A percentile compares a stretch with the other conserved stretches of the same genome.
Evolutionary conservation across 2,888 invertebrate species (phyloP).

Genomic region (Cryptocheilus praepositus): DNA sequence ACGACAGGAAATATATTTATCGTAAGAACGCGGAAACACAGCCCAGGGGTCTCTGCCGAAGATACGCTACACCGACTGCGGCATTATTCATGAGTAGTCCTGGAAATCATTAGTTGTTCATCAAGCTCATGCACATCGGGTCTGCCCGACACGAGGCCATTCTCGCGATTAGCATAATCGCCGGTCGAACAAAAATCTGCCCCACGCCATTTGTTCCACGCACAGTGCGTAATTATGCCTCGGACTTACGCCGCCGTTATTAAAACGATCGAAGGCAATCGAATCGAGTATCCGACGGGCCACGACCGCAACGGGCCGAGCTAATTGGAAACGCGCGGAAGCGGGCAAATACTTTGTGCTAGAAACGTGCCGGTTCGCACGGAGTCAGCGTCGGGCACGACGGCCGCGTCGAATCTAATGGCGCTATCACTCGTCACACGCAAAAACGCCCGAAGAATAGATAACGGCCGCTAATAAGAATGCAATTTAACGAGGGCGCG

Average conservation of each 20-base stretch:
- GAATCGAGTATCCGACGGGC: not conserved
- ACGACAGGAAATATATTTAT: conserved; percentile 28
- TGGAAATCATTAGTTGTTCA: conserved; percentile 46
- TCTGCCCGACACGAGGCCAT: conserved; percentile 16
- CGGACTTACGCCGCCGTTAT: too few species aligned
- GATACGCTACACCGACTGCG: conserved; percentile 29
- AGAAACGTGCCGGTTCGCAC: too few species aligned
- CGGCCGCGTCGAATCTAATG: too few species aligned
- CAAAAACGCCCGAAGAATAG: too few species aligned
- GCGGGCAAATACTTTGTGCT: too few species aligned
- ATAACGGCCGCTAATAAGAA: too few species aligned
- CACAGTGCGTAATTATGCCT: too few species aligned
- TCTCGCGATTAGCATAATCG: conserved; percentile 30
- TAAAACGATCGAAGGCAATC: not conserved
- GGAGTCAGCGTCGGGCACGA: too few species aligned
- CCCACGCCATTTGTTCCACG: too few species aligned
- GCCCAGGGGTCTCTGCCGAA: conserved; percentile 28
- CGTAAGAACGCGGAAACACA: conserved; percentile 42
- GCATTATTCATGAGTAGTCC: conserved; percentile 47
- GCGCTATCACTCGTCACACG: too few species aligned
- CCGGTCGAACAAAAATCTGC: not conserved
- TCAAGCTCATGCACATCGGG: conserved; percentile 19
- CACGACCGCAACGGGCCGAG: not conserved
- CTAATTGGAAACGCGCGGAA: not conserved
- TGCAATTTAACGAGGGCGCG: not conserved